Evolutionary conservation across 2,113 vertebrate genomes (phyloP), one percentile per base, ranked within the genome.

Genomic region (Lethenteron reissneri): DNA sequence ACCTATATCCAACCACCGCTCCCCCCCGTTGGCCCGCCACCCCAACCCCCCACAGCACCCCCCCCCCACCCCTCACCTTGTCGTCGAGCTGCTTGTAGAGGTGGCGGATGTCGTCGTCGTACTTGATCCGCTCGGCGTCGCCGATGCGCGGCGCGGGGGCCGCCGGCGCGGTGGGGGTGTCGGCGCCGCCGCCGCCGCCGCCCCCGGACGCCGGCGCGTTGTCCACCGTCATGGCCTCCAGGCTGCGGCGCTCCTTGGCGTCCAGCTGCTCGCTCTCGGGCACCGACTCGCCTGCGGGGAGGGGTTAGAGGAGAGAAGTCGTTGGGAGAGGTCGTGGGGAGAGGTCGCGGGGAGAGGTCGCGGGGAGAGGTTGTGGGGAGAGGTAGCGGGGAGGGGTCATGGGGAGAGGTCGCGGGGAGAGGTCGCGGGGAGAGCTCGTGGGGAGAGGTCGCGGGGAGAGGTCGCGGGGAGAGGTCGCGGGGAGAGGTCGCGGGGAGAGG

Each of bases 31-130:
- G 4, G 4, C 25, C 4, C 1, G 4, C 25, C 5, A 4, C 25
- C 3, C 25, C 25, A 4, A 41, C 25, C 25, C 25, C 25, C 4
- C 25, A 1, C 25, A 4, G n/a, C 25, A 41, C 25, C 41, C 41
- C 41, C 41, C 41, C 5, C 41, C 41, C 41, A 41, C 41, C 41
- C 41, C 41, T n/a, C 62, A 88, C 91, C 86, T 92, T 96, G 77
- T 95, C 88, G 3, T 96, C 91, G 1, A 96, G 82, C 78, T 95
- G 90, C 77, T 87, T 91, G 80, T 95, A 96, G 72, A 96, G 89
- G 62, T 85, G 85, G 58, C 85, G 84, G 75, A 95, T 90, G 80
- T 90, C 87, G 76, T 89, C 88, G 81, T 92, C 88, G 0, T 91
- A 91, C 70, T 90, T 90, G 75, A 77, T 85, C 13, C 88, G 79